Evolutionary conservation across 2,797 vertebrate species (phyloP), one percentile per base, ranked within the genome.

Genomic region (Epinephelus malabaricus): DNA sequence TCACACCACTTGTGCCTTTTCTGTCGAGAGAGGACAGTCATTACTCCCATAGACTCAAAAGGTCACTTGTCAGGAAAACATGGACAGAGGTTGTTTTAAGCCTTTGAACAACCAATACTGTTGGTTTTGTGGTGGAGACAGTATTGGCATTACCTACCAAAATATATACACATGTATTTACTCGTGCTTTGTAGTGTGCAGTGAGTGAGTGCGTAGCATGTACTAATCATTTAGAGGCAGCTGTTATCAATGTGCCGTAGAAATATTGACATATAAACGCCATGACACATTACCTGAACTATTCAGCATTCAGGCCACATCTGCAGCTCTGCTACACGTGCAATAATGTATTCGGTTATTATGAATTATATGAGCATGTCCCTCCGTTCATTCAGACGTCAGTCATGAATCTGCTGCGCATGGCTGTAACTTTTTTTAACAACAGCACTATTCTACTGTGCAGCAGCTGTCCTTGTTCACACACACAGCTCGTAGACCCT

Each of bases 11-110:
- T 58, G 14, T 61, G 15, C 54, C 17, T 77, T 40, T 56, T 7
- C 58, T 66, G 13, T 43, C 2, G 0, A 72, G 53, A 61, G 10
- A 77, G 19, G 49, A 50, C 45, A 23, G 18, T 51, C 45, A 64
- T 79, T 64, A 43, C 5, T 50, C 23, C 15, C 10, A 23, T 55
- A 27, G 58, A 19, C 23, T 64, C 46, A 51, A 68, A 73, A 77
- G 55, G 67, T 62, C 62, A 79, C 21, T 46, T 77, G 54, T 68
- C 54, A 69, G 27, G 38, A 66, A 66, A 81, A 81, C 62, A 51
- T 47, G 7, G 13, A 15, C 19, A 19, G 4, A 59, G 12, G 46
- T 68, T 70, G 56, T 55, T 73, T 65, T 13, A 73, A 67, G 34
- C 53, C 23, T 78, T 59, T 74, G 4, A 62, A 51, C 34, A 62